These are phyloP conservation scores for Hemiscyllium ocellatum DNA, from an alignment of 2,113 vertebrate genomes.

Conservation along the genomic window DNA sequence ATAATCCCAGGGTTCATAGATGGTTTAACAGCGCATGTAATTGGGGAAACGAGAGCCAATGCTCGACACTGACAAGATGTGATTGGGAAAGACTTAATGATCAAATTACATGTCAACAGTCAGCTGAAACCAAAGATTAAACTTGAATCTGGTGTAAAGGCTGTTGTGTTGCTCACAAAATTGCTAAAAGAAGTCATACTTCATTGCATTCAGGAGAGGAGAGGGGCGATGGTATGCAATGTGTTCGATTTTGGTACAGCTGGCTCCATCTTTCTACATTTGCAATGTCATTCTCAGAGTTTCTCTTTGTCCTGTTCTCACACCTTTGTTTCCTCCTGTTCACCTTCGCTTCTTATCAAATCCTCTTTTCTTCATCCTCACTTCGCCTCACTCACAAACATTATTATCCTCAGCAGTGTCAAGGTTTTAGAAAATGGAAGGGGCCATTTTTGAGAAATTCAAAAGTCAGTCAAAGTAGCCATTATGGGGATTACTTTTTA, in stretches of 20 bases:
- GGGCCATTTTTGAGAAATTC: not conserved
- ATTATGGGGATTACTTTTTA: not conserved
- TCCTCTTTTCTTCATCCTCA: not conserved
- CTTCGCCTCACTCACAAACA: not conserved
- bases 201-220: not conserved
- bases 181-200: not conserved
- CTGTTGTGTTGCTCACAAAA: not conserved
- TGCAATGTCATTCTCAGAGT: not conserved
- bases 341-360: not conserved
- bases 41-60: not conserved
- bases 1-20: not conserved
- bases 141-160: not conserved
- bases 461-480: not conserved
- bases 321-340: not conserved
- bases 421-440: not conserved
- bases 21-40: not conserved
- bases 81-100: not conserved
- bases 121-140: not conserved
- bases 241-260: not conserved
- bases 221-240: not conserved
- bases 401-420: not conserved
- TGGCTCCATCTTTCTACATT: not conserved
- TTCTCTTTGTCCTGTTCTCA: not conserved
- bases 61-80: not conserved
- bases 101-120: slow-evolving; percentile 3